Evolutionary conservation across 1,140 invertebrate genomes (phyloP), one percentile per base, ranked within the genome.

Genomic region (Eupristina koningsbergeri): DNA sequence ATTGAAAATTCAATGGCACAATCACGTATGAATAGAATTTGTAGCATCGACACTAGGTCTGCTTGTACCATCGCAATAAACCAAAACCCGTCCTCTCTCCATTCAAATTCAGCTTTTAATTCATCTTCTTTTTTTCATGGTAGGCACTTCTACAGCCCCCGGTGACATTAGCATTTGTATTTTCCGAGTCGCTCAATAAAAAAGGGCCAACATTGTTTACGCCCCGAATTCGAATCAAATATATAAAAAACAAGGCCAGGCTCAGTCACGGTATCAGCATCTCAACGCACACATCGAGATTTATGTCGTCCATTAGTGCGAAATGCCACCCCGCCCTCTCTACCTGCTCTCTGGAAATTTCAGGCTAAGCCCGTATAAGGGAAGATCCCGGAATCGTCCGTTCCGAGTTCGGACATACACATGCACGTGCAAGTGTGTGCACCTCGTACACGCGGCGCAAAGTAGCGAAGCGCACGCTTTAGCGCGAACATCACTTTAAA

Each of bases 251-350:
- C 67, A 80, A 73, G 67, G 6, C 26, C 26, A 41, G 41, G 36
- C 0, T 22, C 41, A 36, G 15, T 19, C 50, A 39, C 29, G 61
- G 58, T 82, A 82, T 82, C 80, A 76, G 80, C 58, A 76, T 74
- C 79, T 81, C 80, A 29, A 39, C 61, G 34, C 47, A 9, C 50
- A 29, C 77, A 26, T 75, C 71, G 58, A 19, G 77, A 84, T 84
- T 84, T 84, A 84, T 84, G 31, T 75, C 53, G 58, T 84, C 82
- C 82, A 84, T 84, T 84, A 83, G 81, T 77, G 53, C 53, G 74
- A 39, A 36, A 61, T 34, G 80, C 36, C 50, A 34, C 76, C 34
- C 64, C 58, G 34, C 76, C 76, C 19, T 74, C 22, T n/a, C 15
- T n/a, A 11, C 19, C 69, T 39, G 61, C 29, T 22, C 5, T 50